Evolutionary conservation across 2,113 vertebrate genomes (phyloP).

Genomic region (Pagrus major): DNA sequence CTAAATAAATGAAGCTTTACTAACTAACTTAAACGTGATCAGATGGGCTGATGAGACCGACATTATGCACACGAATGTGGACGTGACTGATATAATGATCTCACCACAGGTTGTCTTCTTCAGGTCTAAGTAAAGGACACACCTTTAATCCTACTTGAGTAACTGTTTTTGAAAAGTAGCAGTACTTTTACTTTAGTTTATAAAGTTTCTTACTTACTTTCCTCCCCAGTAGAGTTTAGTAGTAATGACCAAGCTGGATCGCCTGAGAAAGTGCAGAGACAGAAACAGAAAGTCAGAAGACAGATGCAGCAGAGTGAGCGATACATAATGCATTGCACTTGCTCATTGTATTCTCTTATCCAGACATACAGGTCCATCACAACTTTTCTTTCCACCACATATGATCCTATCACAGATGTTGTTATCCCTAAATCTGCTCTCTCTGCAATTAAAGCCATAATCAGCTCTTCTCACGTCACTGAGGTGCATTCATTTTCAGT

Average conservation of each 20-base stretch:
- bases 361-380: neutral
- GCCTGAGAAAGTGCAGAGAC: conserved; percentile 76
- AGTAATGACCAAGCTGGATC: conserved; percentile 97
- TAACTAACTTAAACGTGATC: neutral
- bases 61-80: no score
- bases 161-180: no score
- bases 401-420: neutral
- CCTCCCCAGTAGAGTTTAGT: conserved; percentile 99
- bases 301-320: conserved; percentile 3
- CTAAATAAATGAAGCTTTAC: neutral
- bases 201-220: conserved; percentile 90
- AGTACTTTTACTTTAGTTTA: no score
- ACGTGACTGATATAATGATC: no score
- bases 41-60: no score
- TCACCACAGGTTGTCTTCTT: no score
- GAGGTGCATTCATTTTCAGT: neutral
- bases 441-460: conserved; percentile 4
- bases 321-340: neutral
- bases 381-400: neutral
- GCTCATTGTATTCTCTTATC: neutral
- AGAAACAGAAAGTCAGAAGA: conserved; percentile 1
- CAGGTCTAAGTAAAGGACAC: no score
- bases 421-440: neutral
- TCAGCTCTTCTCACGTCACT: neutral
- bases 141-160: no score